A percentile compares a stretch with the other conserved stretches of the same genome.
Conservation (phyloP, 2,888 invertebrate species). For the Drosophila formosana region DNA sequence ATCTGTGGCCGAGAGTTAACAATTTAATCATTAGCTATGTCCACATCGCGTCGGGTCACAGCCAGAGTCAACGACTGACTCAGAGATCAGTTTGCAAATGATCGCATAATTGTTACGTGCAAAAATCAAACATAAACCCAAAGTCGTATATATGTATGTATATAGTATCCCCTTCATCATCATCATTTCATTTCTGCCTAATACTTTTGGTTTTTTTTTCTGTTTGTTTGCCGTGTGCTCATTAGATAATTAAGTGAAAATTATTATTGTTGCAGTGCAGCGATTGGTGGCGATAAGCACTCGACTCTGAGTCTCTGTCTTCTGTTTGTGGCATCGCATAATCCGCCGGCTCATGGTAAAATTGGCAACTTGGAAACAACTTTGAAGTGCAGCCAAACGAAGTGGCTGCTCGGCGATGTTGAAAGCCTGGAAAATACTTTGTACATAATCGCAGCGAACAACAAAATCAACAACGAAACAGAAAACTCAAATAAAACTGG, state of each 20-base stretch:
- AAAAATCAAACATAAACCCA: slow-evolving; percentile 29
- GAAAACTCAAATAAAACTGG: slow-evolving; percentile 21
- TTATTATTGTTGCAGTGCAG: slow-evolving; percentile 76
- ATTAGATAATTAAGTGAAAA: slow-evolving; percentile 82
- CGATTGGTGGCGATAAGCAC: slow-evolving; percentile 55
- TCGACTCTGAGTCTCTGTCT: slow-evolving; percentile 5
- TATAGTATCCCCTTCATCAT: slow-evolving; percentile 16
- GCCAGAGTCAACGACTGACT: slow-evolving; percentile 15
- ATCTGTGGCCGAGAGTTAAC: slow-evolving; percentile 28
- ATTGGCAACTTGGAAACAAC: slow-evolving; percentile 41
- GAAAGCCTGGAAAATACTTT: slow-evolving; percentile 34
- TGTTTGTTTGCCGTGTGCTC: slow-evolving; percentile 41
- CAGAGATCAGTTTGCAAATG: slow-evolving; percentile 69
- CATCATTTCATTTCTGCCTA: slow-evolving; percentile 40
- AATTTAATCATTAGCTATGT: slow-evolving; percentile 76
- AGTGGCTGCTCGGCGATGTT: slow-evolving; percentile 37
- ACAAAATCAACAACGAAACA: slow-evolving; percentile 15
- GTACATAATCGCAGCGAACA: slow-evolving; percentile 41
- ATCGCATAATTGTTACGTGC: slow-evolving; percentile 67
- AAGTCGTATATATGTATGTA: slow-evolving; percentile 16
- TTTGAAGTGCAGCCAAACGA: slow-evolving; percentile 73
- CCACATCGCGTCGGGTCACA: slow-evolving; percentile 52
- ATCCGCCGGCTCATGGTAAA: slow-evolving; percentile 35
- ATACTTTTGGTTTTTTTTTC: slow-evolving; percentile 22
- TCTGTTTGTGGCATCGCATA: slow-evolving; percentile 2